Conservation (phyloP, 2,888 invertebrate species). For the Lycaena phlaeas region DNA sequence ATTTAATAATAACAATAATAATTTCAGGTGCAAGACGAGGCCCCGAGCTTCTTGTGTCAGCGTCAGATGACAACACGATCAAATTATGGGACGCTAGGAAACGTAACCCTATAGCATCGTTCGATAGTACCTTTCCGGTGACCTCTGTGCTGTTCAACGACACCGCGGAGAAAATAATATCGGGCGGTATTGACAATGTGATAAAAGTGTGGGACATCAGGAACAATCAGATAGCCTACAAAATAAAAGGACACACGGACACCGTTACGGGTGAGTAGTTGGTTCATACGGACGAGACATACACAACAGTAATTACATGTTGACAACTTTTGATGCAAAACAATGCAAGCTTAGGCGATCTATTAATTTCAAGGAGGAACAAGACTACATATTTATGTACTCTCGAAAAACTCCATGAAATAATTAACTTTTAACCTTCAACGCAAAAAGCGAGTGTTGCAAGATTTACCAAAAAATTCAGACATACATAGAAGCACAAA, state of each 20-base stretch:
- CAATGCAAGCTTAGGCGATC: too few relatives aligned
- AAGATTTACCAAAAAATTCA: too few relatives aligned
- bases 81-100: conserved; percentile 95
- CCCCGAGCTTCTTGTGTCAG: conserved; percentile 91
- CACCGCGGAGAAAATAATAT: conserved; percentile 94
- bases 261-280: conserved; percentile 85
- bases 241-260: conserved; percentile 94
- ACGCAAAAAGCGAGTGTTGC: too few relatives aligned
- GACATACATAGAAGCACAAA: too few relatives aligned
- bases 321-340: too few relatives aligned
- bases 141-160: conserved; percentile 95
- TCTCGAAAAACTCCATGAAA: too few relatives aligned
- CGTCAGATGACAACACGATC: conserved; percentile 95
- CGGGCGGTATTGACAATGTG: conserved; percentile 97
- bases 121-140: conserved; percentile 83
- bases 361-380: too few relatives aligned
- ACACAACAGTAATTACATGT: background rate
- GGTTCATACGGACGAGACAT: background rate
- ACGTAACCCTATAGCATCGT: conserved; percentile 81
- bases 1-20: too few relatives aligned
- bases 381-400: too few relatives aligned
- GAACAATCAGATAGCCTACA: conserved; percentile 87
- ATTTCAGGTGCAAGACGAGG: conserved; percentile 84
- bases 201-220: conserved; percentile 98
- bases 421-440: too few relatives aligned